Evolutionary conservation across 1,140 invertebrate genomes (phyloP).

Genomic region (Hylaeus volcanicus): DNA sequence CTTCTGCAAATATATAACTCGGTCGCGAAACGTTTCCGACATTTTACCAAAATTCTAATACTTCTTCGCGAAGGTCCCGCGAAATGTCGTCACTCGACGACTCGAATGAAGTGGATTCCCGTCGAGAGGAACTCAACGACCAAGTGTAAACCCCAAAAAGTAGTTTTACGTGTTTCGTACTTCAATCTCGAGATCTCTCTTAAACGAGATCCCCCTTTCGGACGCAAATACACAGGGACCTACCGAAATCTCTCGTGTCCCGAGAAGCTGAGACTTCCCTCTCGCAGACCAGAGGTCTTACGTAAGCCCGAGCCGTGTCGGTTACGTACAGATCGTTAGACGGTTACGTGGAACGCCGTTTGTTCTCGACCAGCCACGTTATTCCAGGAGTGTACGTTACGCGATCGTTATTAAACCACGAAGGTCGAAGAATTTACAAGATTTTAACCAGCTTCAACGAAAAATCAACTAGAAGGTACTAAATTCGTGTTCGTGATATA

Average conservation of each 20-base stretch:
- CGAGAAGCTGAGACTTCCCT: constrained; percentile 10
- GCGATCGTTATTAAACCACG: constrained; percentile 32
- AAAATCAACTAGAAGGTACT: no score
- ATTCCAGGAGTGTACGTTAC: constrained; percentile 18
- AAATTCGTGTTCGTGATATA: no score
- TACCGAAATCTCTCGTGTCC: background rate
- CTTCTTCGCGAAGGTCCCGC: no score
- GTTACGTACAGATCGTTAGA: constrained; percentile 18
- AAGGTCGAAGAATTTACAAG: constrained; percentile 18
- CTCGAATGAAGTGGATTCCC: no score
- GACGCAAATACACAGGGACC: background rate
- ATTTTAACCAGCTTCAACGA: no score
- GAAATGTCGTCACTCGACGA: no score
- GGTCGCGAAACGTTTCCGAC: no score
- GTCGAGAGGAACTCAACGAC: no score
- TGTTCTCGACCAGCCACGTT: constrained; percentile 17
- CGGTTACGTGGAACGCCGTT: constrained; percentile 13
- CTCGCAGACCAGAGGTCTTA: background rate
- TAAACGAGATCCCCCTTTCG: background rate
- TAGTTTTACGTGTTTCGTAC: background rate
- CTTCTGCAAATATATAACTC: no score
- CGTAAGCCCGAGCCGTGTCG: constrained; percentile 2
- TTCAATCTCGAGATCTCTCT: background rate
- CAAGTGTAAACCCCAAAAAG: background rate
- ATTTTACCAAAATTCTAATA: no score